phyloP scores from a whole-genome alignment of 2,113 vertebrate species.

The Percopsis transmontana region DNA sequence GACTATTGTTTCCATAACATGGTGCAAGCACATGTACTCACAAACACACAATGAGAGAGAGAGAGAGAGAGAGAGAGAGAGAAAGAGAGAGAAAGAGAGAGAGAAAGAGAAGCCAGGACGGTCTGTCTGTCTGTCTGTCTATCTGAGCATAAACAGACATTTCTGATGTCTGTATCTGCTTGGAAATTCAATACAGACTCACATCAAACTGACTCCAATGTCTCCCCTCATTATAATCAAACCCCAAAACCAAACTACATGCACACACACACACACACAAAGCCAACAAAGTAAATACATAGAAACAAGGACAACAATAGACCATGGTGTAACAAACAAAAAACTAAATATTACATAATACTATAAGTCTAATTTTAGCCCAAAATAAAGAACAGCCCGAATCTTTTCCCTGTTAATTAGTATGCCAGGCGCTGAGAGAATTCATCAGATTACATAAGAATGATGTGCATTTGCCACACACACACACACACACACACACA shows the following conservation, averaged over 20 bases:
- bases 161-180: not conserved
- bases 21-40: not conserved
- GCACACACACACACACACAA: not conserved
- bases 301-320: too few relatives aligned
- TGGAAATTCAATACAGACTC: conserved; percentile 25
- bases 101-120: not conserved
- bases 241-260: not conserved
- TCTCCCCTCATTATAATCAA: conserved; percentile 14
- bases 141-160: conserved; percentile 14
- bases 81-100: conserved; percentile 1
- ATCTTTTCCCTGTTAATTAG: conserved; percentile 48
- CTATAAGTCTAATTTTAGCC: conserved; percentile 12
- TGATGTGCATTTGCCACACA: conserved; percentile 15
- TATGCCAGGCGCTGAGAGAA: conserved; percentile 51
- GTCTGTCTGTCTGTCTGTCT: conserved; percentile 1
- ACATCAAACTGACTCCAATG: conserved; percentile 22
- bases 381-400: conserved; percentile 28
- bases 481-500: not conserved
- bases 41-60: not conserved
- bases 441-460: conserved; percentile 63
- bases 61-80: conserved; percentile 1
- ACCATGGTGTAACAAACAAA: conserved; percentile 22
- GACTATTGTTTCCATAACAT: not conserved
- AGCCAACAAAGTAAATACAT: not conserved
- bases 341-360: conserved; percentile 33